phyloP scores from a whole-genome alignment of 1,140 invertebrate species.

The Paraescarpia echinospica region DNA sequence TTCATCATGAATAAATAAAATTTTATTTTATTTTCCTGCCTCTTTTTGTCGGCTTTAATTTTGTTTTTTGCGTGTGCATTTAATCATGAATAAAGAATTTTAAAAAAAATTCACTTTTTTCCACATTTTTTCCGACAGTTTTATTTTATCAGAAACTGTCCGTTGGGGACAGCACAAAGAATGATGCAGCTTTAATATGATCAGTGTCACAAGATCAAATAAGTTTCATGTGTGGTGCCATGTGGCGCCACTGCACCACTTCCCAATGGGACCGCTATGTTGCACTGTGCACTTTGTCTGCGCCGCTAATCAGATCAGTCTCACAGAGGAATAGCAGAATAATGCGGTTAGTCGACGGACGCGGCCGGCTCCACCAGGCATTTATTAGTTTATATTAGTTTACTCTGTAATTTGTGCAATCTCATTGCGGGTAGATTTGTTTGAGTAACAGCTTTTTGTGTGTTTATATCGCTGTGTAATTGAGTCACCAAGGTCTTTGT shows the following conservation, averaged over 20 bases:
- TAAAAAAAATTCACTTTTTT: too few species aligned
- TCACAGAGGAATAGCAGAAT: not conserved
- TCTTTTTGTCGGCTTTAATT: not conserved
- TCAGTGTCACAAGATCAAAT: not conserved
- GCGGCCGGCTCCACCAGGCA: not conserved
- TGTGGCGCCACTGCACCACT: not conserved
- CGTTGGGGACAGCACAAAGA: not conserved
- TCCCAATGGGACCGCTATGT: not conserved
- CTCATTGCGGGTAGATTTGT: not conserved
- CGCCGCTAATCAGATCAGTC: not conserved
- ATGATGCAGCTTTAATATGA: not conserved
- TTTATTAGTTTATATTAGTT: slow-evolving; percentile 2
- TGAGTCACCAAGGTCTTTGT: not conserved
- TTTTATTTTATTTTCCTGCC: not conserved
- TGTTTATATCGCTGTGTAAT: not conserved
- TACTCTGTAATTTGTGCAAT: not conserved
- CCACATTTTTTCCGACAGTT: too few species aligned
- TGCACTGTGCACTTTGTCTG: not conserved
- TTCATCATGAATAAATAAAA: too few species aligned
- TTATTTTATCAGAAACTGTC: not conserved
- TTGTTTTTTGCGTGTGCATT: not conserved
- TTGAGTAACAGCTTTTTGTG: not conserved
- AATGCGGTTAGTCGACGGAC: not conserved
- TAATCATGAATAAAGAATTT: too few species aligned
- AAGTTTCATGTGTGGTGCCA: not conserved